Conservation (phyloP, 2,888 invertebrate species). For the Drosophila longiperda region DNA sequence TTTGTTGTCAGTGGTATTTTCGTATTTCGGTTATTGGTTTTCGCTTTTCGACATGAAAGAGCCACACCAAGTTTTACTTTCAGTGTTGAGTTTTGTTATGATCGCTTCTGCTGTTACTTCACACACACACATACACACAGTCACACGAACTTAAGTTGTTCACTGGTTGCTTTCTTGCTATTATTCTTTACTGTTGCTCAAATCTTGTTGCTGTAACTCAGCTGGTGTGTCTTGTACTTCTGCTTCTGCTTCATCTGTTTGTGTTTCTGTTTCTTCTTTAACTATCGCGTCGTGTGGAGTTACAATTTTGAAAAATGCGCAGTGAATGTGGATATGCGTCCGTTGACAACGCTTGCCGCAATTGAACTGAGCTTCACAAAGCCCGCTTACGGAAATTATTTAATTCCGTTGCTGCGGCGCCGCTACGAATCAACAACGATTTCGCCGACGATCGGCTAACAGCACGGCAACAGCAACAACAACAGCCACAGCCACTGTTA, state of each 20-base stretch:
- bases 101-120: conserved; percentile 16
- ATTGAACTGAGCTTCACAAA: conserved; percentile 80
- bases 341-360: conserved; percentile 74
- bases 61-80: conserved; percentile 48
- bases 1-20: conserved; percentile 40
- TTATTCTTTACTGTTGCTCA: conserved; percentile 22
- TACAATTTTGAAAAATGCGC: conserved; percentile 30
- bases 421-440: conserved; percentile 30
- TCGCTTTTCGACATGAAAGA: conserved; percentile 35
- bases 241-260: conserved; percentile 1
- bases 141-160: not conserved
- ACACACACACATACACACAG: conserved; percentile 11
- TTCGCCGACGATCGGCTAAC: conserved; percentile 36
- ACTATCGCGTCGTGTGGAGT: conserved; percentile 37
- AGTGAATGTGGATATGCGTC: conserved; percentile 58
- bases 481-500: conserved; percentile 12
- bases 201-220: conserved; percentile 11
- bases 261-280: not conserved
- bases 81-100: conserved; percentile 33
- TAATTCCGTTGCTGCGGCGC: conserved; percentile 57
- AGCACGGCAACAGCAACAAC: conserved; percentile 4
- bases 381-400: conserved; percentile 76
- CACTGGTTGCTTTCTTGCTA: conserved; percentile 12
- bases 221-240: conserved; percentile 4
- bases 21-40: conserved; percentile 47